Evolutionary conservation across 2,797 vertebrate species (phyloP).

Genomic region (Oreochromis grahami): DNA sequence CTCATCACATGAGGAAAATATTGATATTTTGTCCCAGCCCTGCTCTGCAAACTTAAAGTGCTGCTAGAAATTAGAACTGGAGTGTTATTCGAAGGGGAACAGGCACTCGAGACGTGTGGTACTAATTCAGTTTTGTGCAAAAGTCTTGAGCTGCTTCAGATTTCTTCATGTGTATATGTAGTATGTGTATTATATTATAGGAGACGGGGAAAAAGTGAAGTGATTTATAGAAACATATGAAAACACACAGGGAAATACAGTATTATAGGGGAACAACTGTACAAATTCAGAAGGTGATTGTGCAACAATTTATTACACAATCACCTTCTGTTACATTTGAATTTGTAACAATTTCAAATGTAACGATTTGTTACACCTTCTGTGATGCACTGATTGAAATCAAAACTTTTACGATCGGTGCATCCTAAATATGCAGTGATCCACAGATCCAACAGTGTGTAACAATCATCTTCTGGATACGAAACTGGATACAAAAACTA

Average conservation of each 20-base stretch:
- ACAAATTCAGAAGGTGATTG: neutral
- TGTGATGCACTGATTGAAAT: neutral
- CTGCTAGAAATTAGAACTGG: neutral
- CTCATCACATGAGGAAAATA: neutral
- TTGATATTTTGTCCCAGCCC: neutral
- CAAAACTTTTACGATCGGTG: neutral
- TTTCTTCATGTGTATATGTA: neutral
- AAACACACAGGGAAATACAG: neutral
- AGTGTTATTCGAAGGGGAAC: neutral
- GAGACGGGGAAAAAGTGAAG: neutral
- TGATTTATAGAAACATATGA: neutral
- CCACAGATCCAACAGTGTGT: neutral
- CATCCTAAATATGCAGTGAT: neutral
- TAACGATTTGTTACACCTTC: neutral
- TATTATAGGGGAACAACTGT: neutral
- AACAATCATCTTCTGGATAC: neutral
- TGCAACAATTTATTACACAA: fast-evolving
- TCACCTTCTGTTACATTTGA: neutral
- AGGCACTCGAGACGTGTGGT: neutral
- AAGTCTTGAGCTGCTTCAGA: neutral
- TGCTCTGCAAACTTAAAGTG: neutral
- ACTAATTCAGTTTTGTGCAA: neutral
- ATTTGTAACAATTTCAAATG: neutral
- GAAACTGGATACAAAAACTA: neutral
- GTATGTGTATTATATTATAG: neutral